These are phyloP conservation scores for Ptyas mucosa DNA, from an alignment of 2,113 vertebrate genomes.

Conservation along the genomic window DNA sequence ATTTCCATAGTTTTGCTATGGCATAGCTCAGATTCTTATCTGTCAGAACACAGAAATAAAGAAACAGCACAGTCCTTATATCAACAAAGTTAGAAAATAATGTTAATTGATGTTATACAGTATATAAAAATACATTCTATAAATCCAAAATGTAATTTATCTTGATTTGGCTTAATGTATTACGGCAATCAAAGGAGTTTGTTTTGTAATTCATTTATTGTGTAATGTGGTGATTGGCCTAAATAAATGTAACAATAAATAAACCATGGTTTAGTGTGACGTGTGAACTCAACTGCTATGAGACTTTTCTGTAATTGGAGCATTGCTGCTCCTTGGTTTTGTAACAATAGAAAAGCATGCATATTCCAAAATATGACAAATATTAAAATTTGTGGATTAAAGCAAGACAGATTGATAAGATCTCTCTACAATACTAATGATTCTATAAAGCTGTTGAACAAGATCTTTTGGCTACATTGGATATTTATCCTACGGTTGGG, in stretches of 20 bases:
- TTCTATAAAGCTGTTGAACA: background rate
- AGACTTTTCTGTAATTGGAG: background rate
- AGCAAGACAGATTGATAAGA: background rate
- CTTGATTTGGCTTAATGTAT: background rate
- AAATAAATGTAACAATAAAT: background rate
- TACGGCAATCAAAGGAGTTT: background rate
- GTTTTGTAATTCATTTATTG: background rate
- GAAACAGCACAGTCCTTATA: background rate
- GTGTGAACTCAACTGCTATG: background rate
- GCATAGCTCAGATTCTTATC: background rate
- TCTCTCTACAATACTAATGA: background rate
- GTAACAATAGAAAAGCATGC: background rate
- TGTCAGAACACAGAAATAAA: background rate
- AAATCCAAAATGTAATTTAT: background rate
- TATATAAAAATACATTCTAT: background rate
- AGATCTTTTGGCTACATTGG: background rate
- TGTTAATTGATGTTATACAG: background rate
- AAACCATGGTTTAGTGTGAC: background rate
- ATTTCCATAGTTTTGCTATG: background rate
- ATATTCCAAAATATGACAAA: background rate
- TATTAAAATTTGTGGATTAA: background rate
- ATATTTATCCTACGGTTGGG: too few species aligned
- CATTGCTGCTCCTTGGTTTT: background rate
- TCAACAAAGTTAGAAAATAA: background rate
- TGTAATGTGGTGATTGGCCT: background rate